Base-by-base conservation (phyloP, 2,888 invertebrate genomes). In the Neoaliturus tenellus region DNA sequence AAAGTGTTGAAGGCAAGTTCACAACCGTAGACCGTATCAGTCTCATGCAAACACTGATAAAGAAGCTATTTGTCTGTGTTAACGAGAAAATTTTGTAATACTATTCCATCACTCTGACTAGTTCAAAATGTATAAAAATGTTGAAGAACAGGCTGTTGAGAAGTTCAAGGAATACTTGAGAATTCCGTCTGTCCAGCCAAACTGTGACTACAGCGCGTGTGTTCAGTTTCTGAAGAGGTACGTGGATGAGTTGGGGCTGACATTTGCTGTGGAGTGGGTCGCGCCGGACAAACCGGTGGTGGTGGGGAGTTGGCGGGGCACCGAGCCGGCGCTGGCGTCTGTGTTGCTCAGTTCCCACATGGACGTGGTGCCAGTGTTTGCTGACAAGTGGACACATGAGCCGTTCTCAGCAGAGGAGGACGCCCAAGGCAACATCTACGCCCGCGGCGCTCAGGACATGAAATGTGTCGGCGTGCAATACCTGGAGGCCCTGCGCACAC, bases 321-420 rank as follows among this genome's bases (percentile, higher is more conserved):
- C 91, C 0, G 93, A 96, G 44, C 95, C 96, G 0, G 89, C 91
- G 0, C 90, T 95, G 83, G 94, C 95, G 4, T 91, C 96, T 0
- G 92, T 99, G 85, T 89, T 98, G 86, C 92, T 99, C 31, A 98
- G 98, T 90, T 98, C 98, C 8, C 99, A 99, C 89, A 98, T 97
- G 94, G 99, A 99, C 90, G 99, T 99, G 0, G 99, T 99, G 0
- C 98, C 99, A 5, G 98, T 98, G 0, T 98, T 95, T 89, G 93
- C 94, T 86, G 96, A 98, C 51, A 95, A 96, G 89, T 98, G 98
- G 98, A 96, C 93, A 0, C 93, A 97, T 89, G 95, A 96, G 28
- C 98, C 98, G 4, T 99, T 98, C 90, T 94, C 93, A 86, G 98
- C 96, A 0, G 94, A 96, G 84, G 96, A 98, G 89, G 97, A 97